Evolutionary conservation across 2,888 invertebrate genomes (phyloP).

Genomic region (Perizoma flavofasciatum): DNA sequence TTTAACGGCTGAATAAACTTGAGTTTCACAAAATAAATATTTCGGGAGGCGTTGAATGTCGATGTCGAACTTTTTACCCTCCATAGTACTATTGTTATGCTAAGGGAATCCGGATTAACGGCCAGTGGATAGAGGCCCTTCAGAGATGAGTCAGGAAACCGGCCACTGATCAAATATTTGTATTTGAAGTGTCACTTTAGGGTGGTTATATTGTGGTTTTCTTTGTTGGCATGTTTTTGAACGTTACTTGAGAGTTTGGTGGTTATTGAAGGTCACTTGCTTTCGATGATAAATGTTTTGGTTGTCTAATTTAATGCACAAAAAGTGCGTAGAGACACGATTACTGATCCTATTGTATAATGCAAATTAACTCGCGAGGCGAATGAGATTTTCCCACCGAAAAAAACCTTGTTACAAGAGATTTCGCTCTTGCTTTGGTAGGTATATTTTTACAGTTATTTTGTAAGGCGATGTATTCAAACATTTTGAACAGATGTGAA

Average conservation of each 20-base stretch:
- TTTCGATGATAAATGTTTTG: neutral
- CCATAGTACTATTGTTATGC: constrained; percentile 58
- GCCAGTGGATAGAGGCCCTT: constrained; percentile 43
- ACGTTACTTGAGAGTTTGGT: constrained; percentile 12
- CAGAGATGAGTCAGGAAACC: constrained; percentile 33
- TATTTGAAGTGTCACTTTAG: constrained; percentile 36
- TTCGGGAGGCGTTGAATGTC: constrained; percentile 60
- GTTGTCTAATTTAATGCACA: too few relatives aligned
- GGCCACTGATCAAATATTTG: constrained; percentile 41
- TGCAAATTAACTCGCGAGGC: too few relatives aligned
- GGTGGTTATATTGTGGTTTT: constrained; percentile 28
- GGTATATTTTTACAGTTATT: too few relatives aligned
- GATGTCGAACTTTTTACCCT: constrained; percentile 60
- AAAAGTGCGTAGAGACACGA: too few relatives aligned
- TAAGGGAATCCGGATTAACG: constrained; percentile 51
- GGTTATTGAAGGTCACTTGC: neutral
- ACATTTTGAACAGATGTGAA: too few relatives aligned
- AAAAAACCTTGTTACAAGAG: too few relatives aligned
- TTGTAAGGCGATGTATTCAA: too few relatives aligned
- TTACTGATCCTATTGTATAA: too few relatives aligned
- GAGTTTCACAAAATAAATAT: constrained; percentile 65
- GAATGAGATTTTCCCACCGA: too few relatives aligned
- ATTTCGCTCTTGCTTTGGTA: too few relatives aligned
- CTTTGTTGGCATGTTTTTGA: constrained; percentile 22
- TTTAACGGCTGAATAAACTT: constrained; percentile 52